Percentiles rank a stretch among this genome's conserved stretches.
Conservation (phyloP, 2,888 invertebrate species). For the Tenthredo notha region DNA sequence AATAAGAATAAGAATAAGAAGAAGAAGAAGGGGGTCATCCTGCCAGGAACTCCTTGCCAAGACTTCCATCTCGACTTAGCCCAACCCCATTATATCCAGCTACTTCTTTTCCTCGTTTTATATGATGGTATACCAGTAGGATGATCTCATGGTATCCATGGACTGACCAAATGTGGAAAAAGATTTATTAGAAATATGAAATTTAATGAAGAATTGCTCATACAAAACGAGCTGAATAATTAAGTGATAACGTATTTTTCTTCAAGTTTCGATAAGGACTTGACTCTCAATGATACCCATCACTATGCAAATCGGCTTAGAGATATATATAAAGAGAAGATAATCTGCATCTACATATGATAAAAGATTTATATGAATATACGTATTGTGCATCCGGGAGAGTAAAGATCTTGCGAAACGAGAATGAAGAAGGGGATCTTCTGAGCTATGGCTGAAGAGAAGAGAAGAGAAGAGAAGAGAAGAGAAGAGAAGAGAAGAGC, state of each 20-base stretch:
- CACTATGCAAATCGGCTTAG: background rate
- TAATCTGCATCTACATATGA: background rate
- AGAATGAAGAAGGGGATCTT: background rate
- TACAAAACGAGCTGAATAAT: no score
- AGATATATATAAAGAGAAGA: no score
- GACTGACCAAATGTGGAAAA: no score
- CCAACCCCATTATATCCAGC: conserved; percentile 12
- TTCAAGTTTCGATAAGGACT: background rate
- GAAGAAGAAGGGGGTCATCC: background rate
- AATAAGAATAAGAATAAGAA: background rate
- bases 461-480: no score
- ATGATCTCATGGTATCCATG: conserved; percentile 11
- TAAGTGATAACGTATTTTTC: no score
- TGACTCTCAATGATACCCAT: background rate
- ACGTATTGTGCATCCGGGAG: background rate
- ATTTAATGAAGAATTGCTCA: no score
- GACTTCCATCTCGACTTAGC: conserved; percentile 28
- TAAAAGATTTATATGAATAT: background rate
- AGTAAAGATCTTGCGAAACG: conserved; percentile 25
- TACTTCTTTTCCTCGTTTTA: background rate
- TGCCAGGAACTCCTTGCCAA: background rate
- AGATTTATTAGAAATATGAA: no score
- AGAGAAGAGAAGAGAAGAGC: no score
- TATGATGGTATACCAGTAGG: background rate
- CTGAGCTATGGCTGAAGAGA: background rate